Base-by-base conservation (phyloP, 2,888 invertebrate genomes). In the Dorcus parallelipipedus region DNA sequence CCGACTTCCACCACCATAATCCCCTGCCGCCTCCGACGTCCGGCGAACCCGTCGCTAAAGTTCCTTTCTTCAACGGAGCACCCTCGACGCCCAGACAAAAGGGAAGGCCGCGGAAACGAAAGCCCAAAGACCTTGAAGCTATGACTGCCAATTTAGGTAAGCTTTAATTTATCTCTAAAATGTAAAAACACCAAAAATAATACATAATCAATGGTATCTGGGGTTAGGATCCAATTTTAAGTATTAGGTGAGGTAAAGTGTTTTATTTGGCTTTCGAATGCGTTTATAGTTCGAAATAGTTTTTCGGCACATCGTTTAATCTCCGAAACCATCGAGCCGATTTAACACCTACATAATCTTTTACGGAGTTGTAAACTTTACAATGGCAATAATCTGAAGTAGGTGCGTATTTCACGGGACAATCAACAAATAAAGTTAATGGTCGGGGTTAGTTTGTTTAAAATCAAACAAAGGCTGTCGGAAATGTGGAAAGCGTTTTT, bases 41-140 rank as follows among this genome's bases (percentile, higher is more conserved):
- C 39, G 72, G 71, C 43, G 69, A 73, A 59, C 56, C 67, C 50
- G 60, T 58, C 49, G 77, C 74, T 61, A 72, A 73, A 60, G 71
- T 72, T 64, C 77, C 80, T 56, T 85, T 83, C 71, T 86, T 84
- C 70, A 84, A 84, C 73, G 85, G 85, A 38, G 80, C 82, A 8
- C 84, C 86, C n/a, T 74, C 84, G 71, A 80, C 83, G 67, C 91
- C 93, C 5, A 83, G 94, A 69, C 95, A 95, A 79, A 96, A 96
- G 83, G 95, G 95, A 8, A 83, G 96, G 67, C 95, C 95, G 39
- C 83, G 95, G 75, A 95, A 95, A 81, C 84, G 95, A 83, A 95
- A 95, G 79, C 93, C 92, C 53, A 93, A 93, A 82, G 93, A 93
- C 76, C 85, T 93, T 69, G 93, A 93, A 73, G 85, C 90, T 60